Evolutionary conservation across 1,140 invertebrate genomes (phyloP), one percentile per base, ranked within the genome.

Genomic region (Amyelois transitella): DNA sequence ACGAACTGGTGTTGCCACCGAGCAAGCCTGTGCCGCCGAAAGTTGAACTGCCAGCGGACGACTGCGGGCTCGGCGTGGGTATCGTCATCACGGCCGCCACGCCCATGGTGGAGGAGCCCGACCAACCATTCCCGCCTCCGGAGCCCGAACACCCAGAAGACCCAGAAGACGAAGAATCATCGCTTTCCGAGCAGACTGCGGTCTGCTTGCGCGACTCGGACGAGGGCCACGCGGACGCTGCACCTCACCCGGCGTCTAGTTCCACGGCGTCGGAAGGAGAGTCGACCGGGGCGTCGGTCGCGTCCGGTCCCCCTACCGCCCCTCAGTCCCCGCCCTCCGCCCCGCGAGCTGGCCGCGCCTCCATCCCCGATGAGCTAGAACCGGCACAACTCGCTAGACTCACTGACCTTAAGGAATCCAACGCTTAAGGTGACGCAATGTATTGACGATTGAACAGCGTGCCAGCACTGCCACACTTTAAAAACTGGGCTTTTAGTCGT

Each of bases 1-100:
- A 77, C 61, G 69, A 64, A 56, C 58, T 58, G 58, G 64, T 57
- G 44, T 58, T 62, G 63, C 63, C 59, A 51, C 66, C 51, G 60
- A 45, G 63, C 72, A 87, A 82, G 60, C 88, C 87, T 64, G 70
- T 59, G 60, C 70, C 72, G 68, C 77, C 76, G 62, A 73, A 70
- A 72, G 78, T 77, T 83, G 78, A 80, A 62, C 53, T 72, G 52
- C 66, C 73, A 18, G 51, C 57, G 8, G 75, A 74, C 18, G 72
- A 73, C 43, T 72, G 67, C 66, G 92, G 92, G 64, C 94, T 93
- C 52, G 94, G 95, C 45, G 94, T 94, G 50, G 94, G 95, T 75
- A 96, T 96, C 62, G 94, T 96, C 6, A 96, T 97, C 73, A 96
- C 95, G 12, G 95, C 95, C 18, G 95, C 96, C 43, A 96, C 96